These are phyloP conservation scores for Serilophus lunatus DNA, from an alignment of 2,113 vertebrate genomes.

Conservation along the genomic window DNA sequence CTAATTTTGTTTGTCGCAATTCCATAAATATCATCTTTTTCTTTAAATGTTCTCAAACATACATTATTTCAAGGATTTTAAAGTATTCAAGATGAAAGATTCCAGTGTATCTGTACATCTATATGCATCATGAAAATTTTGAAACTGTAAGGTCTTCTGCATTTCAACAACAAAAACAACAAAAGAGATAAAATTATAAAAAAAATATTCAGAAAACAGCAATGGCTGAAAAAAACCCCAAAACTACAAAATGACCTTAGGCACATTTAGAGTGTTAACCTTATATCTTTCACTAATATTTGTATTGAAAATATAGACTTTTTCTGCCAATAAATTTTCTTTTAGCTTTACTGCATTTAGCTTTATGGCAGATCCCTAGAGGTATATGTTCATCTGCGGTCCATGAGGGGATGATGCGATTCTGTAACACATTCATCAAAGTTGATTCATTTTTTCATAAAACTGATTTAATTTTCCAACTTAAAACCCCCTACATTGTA, in stretches of 20 bases:
- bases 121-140: background rate
- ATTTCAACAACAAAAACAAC: background rate
- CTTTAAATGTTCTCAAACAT: background rate
- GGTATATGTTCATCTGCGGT: background rate
- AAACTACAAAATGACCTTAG: background rate
- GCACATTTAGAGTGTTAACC: background rate
- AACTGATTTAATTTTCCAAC: background rate
- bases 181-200: background rate
- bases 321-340: background rate
- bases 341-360: background rate
- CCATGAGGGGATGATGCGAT: background rate
- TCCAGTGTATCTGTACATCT: background rate
- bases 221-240: background rate
- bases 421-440: background rate
- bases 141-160: background rate
- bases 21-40: background rate
- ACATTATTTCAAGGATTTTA: background rate
- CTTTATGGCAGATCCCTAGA: background rate
- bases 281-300: background rate
- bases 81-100: background rate
- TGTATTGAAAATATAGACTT: background rate
- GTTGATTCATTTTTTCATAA: background rate
- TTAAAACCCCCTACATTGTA: background rate
- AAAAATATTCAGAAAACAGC: background rate
- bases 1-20: background rate